Conservation (phyloP, 2,888 invertebrate genomes). For the Aleiodes leptofemur region DNA sequence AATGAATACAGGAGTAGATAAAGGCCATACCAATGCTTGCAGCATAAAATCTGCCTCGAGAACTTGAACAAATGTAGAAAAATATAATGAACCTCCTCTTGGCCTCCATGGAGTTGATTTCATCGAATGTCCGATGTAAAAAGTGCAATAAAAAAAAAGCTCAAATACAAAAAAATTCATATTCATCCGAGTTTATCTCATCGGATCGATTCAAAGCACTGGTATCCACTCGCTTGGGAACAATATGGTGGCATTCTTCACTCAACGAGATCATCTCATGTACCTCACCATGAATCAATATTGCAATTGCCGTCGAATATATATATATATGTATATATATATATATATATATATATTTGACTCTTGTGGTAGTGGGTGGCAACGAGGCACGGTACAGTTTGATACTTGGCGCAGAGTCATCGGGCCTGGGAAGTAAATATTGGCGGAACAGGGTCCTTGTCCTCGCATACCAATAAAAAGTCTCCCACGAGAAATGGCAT, state of each 20-base stretch:
- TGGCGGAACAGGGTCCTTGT: slow-evolving; percentile 39
- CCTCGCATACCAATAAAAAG: slow-evolving; percentile 32
- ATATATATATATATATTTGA: slow-evolving; percentile 25
- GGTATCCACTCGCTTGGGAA: slow-evolving; percentile 10
- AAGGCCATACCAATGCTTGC: too few species aligned
- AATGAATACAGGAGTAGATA: too few species aligned
- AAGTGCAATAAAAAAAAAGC: neutral
- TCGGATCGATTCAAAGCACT: slow-evolving; percentile 13
- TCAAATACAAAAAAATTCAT: neutral
- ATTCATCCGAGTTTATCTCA: slow-evolving; percentile 14
- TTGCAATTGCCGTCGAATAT: slow-evolving; percentile 38
- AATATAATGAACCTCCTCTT: neutral
- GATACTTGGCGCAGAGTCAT: slow-evolving; percentile 39
- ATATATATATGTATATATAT: slow-evolving; percentile 33
- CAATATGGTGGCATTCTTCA: slow-evolving; percentile 24
- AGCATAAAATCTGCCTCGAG: neutral
- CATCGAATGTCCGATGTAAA: slow-evolving; percentile 1
- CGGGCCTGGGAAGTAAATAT: slow-evolving; percentile 23
- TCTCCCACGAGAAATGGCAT: neutral
- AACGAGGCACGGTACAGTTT: neutral
- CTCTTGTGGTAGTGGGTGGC: slow-evolving; percentile 28
- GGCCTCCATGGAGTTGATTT: neutral
- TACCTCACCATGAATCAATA: slow-evolving; percentile 35
- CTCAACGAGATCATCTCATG: neutral
- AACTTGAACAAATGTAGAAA: neutral